Conservation (phyloP, 2,888 invertebrate species). For the Amphipyra tragopoginis region DNA sequence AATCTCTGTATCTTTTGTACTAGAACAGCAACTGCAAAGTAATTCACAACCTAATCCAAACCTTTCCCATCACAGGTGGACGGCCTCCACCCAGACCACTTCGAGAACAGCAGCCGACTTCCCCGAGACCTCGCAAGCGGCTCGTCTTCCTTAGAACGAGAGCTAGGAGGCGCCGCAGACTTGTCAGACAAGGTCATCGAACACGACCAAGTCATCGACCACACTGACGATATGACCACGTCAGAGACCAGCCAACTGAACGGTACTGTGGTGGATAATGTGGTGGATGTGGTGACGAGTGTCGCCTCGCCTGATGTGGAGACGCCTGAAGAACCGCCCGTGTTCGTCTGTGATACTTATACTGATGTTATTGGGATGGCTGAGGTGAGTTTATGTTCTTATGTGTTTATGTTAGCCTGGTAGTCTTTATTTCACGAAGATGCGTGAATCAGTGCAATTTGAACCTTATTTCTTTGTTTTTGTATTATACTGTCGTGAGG, state of each 20-base stretch:
- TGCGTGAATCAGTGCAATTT: too few species aligned
- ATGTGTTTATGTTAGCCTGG: slow-evolving; percentile 20
- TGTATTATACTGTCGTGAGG: too few species aligned
- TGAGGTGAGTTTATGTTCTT: slow-evolving; percentile 70
- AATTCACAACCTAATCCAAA: neutral
- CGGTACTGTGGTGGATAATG: slow-evolving; percentile 20
- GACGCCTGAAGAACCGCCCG: slow-evolving; percentile 79
- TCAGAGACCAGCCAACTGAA: slow-evolving; percentile 22
- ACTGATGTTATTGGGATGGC: slow-evolving; percentile 77
- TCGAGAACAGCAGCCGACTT: slow-evolving; percentile 67
- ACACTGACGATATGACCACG: slow-evolving; percentile 21
- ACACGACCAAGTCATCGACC: slow-evolving; percentile 50
- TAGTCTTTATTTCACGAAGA: too few species aligned
- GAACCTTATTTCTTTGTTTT: too few species aligned
- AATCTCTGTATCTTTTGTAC: too few species aligned
- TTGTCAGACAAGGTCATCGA: slow-evolving; percentile 43
- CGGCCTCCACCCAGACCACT: slow-evolving; percentile 79
- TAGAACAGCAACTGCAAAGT: too few species aligned
- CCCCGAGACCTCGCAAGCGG: slow-evolving; percentile 76
- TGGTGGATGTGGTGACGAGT: slow-evolving; percentile 29
- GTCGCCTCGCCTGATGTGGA: slow-evolving; percentile 59
- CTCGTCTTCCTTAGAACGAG: slow-evolving; percentile 83
- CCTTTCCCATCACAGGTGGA: slow-evolving; percentile 71
- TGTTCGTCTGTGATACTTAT: slow-evolving; percentile 78
- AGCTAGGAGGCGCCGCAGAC: slow-evolving; percentile 65